These are phyloP conservation scores for Solenopsis invicta DNA, from an alignment of 1,140 invertebrate genomes.

Conservation along the genomic window DNA sequence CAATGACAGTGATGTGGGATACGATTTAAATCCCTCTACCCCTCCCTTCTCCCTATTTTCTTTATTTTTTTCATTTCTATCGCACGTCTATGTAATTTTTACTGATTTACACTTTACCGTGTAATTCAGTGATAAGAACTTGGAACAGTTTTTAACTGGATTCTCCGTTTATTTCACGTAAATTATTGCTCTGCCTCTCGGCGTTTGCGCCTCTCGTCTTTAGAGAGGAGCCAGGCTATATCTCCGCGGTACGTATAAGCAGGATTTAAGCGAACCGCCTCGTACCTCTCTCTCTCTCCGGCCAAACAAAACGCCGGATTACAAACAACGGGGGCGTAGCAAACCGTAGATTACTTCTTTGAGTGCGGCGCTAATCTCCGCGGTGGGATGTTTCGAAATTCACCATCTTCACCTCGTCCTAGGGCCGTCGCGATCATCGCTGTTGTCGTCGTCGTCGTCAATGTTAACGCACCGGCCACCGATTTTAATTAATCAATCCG, in stretches of 20 bases:
- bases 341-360: conserved; percentile 43
- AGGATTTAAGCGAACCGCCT: conserved; percentile 36
- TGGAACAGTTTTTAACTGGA: not conserved
- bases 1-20: not conserved
- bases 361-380: conserved; percentile 32
- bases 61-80: not conserved
- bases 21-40: not conserved
- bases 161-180: conserved; percentile 12
- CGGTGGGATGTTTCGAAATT: conserved; percentile 29
- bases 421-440: not conserved
- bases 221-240: not conserved
- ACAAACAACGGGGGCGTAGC: conserved; percentile 28
- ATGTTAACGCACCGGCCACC: not conserved
- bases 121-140: conserved; percentile 13
- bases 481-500: conserved; percentile 46
- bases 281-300: not conserved
- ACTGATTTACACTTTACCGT: too few species aligned
- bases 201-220: conserved; percentile 2
- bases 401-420: not conserved
- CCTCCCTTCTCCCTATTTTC: not conserved
- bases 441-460: not conserved
- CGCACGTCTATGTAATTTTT: not conserved
- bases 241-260: conserved; percentile 27
- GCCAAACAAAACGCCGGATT: conserved; percentile 39
- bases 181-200: conserved; percentile 1